phyloP scores from a whole-genome alignment of 1,140 invertebrate species.

The Hylaeus anthracinus region DNA sequence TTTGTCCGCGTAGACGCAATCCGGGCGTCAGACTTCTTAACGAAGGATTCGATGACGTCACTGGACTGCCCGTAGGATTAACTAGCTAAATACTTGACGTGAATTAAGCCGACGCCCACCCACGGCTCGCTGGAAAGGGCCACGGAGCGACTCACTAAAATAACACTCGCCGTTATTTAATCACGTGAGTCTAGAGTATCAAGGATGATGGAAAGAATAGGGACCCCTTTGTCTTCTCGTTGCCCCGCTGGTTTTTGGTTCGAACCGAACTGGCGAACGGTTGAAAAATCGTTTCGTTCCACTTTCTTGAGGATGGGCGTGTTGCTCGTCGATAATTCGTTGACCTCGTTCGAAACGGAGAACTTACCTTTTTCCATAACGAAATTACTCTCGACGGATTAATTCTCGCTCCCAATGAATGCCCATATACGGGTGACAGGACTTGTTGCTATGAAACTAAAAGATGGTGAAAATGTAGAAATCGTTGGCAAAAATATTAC shows the following conservation, averaged over 20 bases:
- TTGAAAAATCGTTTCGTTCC: too few relatives aligned
- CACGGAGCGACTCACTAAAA: slow-evolving; percentile 69
- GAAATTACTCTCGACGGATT: too few relatives aligned
- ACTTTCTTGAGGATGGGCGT: too few relatives aligned
- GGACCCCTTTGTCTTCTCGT: slow-evolving; percentile 3
- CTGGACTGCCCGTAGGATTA: slow-evolving; percentile 68
- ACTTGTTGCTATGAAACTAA: too few relatives aligned
- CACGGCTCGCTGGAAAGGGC: slow-evolving; percentile 41
- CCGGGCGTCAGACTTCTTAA: slow-evolving; percentile 26
- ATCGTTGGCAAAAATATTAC: too few relatives aligned
- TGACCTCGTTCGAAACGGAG: too few relatives aligned
- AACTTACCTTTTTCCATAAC: too few relatives aligned
- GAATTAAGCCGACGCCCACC: slow-evolving; percentile 73
- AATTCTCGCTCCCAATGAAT: too few relatives aligned
- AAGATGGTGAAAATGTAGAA: too few relatives aligned
- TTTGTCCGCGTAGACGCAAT: background rate
- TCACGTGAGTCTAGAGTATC: slow-evolving; percentile 17
- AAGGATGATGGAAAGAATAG: slow-evolving; percentile 22
- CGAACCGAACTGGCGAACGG: background rate
- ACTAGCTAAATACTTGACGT: slow-evolving; percentile 70
- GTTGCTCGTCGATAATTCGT: too few relatives aligned
- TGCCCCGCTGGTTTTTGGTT: background rate
- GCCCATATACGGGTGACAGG: too few relatives aligned
- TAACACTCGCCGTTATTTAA: slow-evolving; percentile 66
- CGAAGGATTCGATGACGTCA: slow-evolving; percentile 69